Evolutionary conservation across 1,140 invertebrate genomes (phyloP).

Genomic region (Holcopasites calliopsidis): DNA sequence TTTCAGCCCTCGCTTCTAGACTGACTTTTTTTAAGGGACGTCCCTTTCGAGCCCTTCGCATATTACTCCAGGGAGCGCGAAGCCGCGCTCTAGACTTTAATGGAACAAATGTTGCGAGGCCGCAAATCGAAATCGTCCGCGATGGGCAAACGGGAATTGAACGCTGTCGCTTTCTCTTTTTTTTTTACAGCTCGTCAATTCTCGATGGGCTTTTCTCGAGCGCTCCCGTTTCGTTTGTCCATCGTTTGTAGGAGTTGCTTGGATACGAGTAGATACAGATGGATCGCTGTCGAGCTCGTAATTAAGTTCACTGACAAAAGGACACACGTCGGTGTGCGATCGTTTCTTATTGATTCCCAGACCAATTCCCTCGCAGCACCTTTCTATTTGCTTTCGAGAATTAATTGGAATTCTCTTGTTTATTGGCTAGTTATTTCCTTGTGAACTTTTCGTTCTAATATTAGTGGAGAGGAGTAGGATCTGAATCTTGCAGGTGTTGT

Average conservation of each 20-base stretch:
- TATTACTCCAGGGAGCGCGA: constrained; percentile 66
- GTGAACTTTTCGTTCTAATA: no score
- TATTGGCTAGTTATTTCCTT: no score
- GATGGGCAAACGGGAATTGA: background rate
- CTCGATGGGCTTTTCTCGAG: background rate
- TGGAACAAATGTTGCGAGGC: constrained; percentile 74
- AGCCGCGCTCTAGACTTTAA: constrained; percentile 66
- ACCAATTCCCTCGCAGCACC: no score
- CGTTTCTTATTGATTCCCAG: no score
- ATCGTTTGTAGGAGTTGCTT: background rate
- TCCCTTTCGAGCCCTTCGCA: constrained; percentile 50
- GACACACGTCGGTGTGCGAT: no score
- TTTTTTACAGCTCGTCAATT: background rate
- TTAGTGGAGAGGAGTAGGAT: no score
- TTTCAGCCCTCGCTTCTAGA: constrained; percentile 35
- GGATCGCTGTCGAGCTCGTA: background rate
- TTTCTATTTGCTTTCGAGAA: no score
- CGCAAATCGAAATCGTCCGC: constrained; percentile 40
- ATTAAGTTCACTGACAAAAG: no score
- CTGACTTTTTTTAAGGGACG: constrained; percentile 64
- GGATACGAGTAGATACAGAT: background rate
- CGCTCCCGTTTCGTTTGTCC: background rate
- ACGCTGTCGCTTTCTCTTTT: background rate
- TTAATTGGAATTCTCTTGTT: no score
- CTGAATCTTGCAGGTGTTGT: background rate